phyloP scores from a whole-genome alignment of 2,797 vertebrate genomes.

The Selene dorsalis region DNA sequence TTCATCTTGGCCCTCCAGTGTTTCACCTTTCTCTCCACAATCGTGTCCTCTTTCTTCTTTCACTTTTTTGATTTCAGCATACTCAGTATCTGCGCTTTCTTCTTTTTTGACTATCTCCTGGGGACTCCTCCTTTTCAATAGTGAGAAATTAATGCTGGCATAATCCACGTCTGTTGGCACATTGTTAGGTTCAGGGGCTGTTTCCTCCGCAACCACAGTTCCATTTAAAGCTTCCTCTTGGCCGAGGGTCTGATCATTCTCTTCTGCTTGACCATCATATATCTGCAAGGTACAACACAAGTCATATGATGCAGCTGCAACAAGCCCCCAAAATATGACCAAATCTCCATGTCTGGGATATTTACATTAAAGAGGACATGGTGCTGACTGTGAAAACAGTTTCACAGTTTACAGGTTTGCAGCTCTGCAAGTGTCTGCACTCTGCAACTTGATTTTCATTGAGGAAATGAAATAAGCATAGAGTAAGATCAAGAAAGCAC shows the following conservation, averaged over 20 bases:
- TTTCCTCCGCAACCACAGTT: background rate
- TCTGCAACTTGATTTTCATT: background rate
- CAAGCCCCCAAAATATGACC: background rate
- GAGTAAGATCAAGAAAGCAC: background rate
- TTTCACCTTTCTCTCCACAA: background rate
- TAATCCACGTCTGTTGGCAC: constrained; percentile 46
- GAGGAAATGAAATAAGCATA: background rate
- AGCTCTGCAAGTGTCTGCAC: background rate
- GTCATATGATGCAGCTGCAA: background rate
- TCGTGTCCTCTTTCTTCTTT: background rate
- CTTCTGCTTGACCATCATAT: background rate
- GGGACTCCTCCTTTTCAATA: constrained; percentile 18
- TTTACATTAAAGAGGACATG: background rate
- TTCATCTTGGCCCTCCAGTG: constrained; percentile 2
- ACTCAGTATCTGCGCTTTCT: constrained; percentile 34
- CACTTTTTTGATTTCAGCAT: constrained; percentile 47
- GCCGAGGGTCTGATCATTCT: constrained; percentile 3
- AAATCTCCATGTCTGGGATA: background rate
- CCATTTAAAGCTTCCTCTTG: constrained; percentile 9
- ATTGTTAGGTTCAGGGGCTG: background rate
- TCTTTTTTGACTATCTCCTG: background rate
- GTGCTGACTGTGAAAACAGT: background rate
- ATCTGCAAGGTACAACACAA: constrained; percentile 30
- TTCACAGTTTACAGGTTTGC: background rate
- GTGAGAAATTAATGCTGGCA: constrained; percentile 51